phyloP scores from a whole-genome alignment of 2,113 vertebrate species.

The Diadophis punctatus region DNA sequence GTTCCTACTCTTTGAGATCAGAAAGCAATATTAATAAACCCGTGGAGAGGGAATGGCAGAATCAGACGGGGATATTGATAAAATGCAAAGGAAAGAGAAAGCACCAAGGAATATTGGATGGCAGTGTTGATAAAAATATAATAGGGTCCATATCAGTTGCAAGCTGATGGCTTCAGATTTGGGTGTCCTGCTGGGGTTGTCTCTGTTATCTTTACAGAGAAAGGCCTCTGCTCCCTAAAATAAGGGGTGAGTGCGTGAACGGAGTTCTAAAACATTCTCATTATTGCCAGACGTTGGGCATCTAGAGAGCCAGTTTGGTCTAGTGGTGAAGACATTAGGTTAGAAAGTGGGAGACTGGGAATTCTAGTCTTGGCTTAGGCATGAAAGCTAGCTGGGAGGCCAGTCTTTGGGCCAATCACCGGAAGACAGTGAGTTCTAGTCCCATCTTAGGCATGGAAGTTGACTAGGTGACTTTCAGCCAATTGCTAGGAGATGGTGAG shows the following conservation, averaged over 20 bases:
- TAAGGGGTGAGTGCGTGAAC: not conserved
- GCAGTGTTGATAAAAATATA: constrained; percentile 55
- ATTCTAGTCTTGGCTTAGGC: not conserved
- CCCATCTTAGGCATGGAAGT: no score
- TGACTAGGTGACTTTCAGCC: no score
- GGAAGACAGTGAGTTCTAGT: not conserved
- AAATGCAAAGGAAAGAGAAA: constrained; percentile 73
- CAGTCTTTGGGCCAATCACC: not conserved
- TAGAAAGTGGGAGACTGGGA: not conserved
- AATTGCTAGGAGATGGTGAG: no score
- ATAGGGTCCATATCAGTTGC: not conserved
- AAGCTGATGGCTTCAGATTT: not conserved
- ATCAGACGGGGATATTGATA: constrained; percentile 69
- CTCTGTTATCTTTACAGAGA: not conserved
- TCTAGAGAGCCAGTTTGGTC: not conserved
- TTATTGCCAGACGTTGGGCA: not conserved
- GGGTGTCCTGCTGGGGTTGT: not conserved
- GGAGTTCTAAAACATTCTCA: not conserved
- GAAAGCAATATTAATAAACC: constrained; percentile 79
- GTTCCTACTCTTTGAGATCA: constrained; percentile 69
- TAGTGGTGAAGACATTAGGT: not conserved
- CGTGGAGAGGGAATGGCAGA: constrained; percentile 46
- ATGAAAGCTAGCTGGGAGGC: not conserved
- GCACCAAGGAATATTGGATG: constrained; percentile 57
- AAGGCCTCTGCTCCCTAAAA: not conserved